These are phyloP conservation scores for Platyura marginata DNA, from an alignment of 1,140 invertebrate species.

Conservation along the genomic window DNA sequence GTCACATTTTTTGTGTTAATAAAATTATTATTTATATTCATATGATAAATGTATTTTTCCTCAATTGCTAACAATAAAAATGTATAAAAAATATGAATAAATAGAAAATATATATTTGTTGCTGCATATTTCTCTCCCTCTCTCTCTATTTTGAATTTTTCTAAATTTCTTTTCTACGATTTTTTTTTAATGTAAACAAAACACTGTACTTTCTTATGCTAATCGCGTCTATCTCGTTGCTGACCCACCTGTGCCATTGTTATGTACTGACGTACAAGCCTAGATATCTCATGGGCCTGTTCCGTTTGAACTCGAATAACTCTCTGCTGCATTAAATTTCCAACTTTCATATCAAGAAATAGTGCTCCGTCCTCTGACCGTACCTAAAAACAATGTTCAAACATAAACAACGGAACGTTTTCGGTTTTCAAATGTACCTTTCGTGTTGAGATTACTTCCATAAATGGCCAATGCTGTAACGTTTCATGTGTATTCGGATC, in stretches of 20 bases:
- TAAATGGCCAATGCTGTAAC: constrained; percentile 77
- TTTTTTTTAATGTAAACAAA: too few relatives aligned
- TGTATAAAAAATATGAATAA: too few relatives aligned
- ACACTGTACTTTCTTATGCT: too few relatives aligned
- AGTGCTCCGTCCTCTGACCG: constrained; percentile 79
- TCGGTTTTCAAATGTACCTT: constrained; percentile 50
- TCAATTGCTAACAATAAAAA: too few relatives aligned
- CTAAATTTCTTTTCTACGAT: too few relatives aligned
- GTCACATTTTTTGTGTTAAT: too few relatives aligned
- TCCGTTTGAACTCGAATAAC: constrained; percentile 92
- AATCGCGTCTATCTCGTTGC: not conserved
- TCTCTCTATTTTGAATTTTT: too few relatives aligned
- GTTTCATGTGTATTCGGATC: constrained; percentile 84
- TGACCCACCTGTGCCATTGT: constrained; percentile 46
- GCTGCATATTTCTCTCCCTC: too few relatives aligned
- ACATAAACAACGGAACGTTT: not conserved
- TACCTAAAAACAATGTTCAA: constrained; percentile 28
- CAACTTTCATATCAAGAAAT: constrained; percentile 93
- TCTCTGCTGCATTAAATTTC: constrained; percentile 87
- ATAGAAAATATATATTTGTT: too few relatives aligned
- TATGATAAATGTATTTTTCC: too few relatives aligned
- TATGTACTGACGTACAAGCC: constrained; percentile 91
- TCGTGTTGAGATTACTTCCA: constrained; percentile 87
- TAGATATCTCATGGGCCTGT: constrained; percentile 88
- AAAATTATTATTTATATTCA: too few relatives aligned